Evolutionary conservation across 2,113 vertebrate species (phyloP), one percentile per base, ranked within the genome.

Genomic region (Rhinogobius similis): DNA sequence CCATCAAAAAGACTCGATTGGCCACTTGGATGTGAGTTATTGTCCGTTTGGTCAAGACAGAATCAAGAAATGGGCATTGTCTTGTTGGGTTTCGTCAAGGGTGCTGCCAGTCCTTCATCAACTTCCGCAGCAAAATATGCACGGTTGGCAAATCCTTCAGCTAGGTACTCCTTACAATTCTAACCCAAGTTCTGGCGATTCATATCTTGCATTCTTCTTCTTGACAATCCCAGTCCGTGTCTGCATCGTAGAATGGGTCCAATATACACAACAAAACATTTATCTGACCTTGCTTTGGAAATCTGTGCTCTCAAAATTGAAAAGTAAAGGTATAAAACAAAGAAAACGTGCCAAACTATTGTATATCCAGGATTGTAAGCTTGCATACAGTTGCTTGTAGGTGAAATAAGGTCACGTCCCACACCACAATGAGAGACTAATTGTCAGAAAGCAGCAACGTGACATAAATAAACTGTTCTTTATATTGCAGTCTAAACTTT

Each of bases 401-500:
- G 55, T 58, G 26, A 58, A 29, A 9, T 29, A 26, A 58, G 55
- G 55, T 58, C 55, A 58, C 26, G 13, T 27, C 10, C 26, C 26
- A 10, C 55, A 58, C 26, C 24, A 29, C 55, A 29, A 58, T 18
- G 26, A 26, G 13, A 58, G 55, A 29, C 24, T 29, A 58, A 58
- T 58, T 29, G 26, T 27, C 24, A 27, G 6, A 58, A 58, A 29
- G 26, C 24, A 58, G 29, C 24, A 18, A 18, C 24, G 29, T 29
- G 26, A 7, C 26, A 16, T 58, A 58, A 58, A 58, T 24, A 58
- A 27, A 58, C 55, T 29, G 55, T 58, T 29, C 55, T 58, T 26
- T 26, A 55, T 55, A 55, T 55, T 29, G 55, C 26, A 29, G 55
- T 58, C 55, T 58, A 58, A 58, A 58, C 23, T 56, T 55, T 27